Evolutionary conservation across 2,888 invertebrate genomes (phyloP), one percentile per base, ranked within the genome.

Genomic region (Bruchidius siliquastri): DNA sequence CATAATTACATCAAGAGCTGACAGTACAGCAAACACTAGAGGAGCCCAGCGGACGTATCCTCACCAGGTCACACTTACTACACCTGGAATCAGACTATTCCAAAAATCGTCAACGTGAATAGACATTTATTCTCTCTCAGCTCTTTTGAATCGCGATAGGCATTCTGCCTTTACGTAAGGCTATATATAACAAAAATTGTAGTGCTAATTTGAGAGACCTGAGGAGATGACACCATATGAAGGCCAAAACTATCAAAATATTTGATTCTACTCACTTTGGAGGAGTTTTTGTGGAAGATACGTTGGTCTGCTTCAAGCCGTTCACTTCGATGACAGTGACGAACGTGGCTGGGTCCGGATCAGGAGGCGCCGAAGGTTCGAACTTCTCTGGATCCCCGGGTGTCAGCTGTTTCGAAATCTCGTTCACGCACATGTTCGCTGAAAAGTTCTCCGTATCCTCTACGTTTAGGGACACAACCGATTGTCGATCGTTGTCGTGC

Each of bases 241-340:
- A n/a, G n/a, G n/a, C n/a, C n/a, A n/a, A n/a, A n/a, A 26, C 3
- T 26, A 26, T 8, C 8, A 26, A 70, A 21, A 21, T 70, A 26
- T 1, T 30, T 1, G 1, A 21, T 73, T 20, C 8, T 71, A 81
- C 81, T 81, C 82, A 86, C 86, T 85, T 84, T 75, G 85, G 86
- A 74, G 85, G 85, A 76, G 80, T 82, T 77, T 83, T 84, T 22
- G 78, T 72, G 26, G 82, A 81, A 18, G 84, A 81, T 30, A 79
- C 77, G 67, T 72, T 85, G 69, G 88, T 88, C 69, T 82, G 80
- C 72, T 92, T 92, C 82, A 91, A 88, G 85, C 95, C 95, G 86
- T 95, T 95, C 67, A 96, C 95, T 90, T 95, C 94, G 82, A 96
- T 96, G 79, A 96, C 95, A 76, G 95, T 96, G 79, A 96, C 92